Base-by-base conservation (phyloP, 2,113 vertebrate species). In the Lethenteron reissneri region DNA sequence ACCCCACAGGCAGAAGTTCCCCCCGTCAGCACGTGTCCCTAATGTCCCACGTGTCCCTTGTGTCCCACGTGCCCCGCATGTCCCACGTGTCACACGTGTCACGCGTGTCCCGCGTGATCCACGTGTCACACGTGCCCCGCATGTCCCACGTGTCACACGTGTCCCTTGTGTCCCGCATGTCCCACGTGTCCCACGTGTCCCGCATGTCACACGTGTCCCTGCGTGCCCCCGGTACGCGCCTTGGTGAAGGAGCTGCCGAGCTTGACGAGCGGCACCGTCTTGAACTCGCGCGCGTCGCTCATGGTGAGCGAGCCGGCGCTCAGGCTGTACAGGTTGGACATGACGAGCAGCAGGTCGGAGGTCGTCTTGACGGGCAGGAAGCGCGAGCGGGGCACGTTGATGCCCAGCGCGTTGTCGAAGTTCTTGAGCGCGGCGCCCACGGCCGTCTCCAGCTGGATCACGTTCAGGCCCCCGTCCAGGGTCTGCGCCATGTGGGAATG, bases 271-370 rank as follows among this genome's bases (percentile, higher is more conserved):
- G 94, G 94, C 14, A 95, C 95, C 2, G 90, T 89, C 12, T 88
- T 89, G 77, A 99, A 99, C 79, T 99, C 92, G 1, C 94, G 82
- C 80, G 85, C 88, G 74, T 92, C 85, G 59, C 94, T 99, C 94
- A 99, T 99, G 5, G 86, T 99, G 73, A 99, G 75, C 12, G 88
- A 96, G 1, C 94, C 94, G 4, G 94, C 94, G 0, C 92, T 85
- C 81, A 97, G 88, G 81, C 91, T 97, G 73, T 97, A 99, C 76
- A 99, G 78, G 79, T 97, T 99, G n/a, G 91, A 96, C 92, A 99
- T 99, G 79, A 96, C 94, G 58, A 99, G 84, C 75, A 97, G 76
- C 73, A 99, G 89, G 80, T 99, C 94, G 0, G 94, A 99, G 2
- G 91, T 91, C 76, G 94, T 99, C 79, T 99, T 99, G 17, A 97